A percentile compares a stretch with the other conserved stretches of the same genome.
These are phyloP conservation scores for Cryptotermes secundus DNA, from an alignment of 1,140 invertebrate genomes.

Conservation along the genomic window DNA sequence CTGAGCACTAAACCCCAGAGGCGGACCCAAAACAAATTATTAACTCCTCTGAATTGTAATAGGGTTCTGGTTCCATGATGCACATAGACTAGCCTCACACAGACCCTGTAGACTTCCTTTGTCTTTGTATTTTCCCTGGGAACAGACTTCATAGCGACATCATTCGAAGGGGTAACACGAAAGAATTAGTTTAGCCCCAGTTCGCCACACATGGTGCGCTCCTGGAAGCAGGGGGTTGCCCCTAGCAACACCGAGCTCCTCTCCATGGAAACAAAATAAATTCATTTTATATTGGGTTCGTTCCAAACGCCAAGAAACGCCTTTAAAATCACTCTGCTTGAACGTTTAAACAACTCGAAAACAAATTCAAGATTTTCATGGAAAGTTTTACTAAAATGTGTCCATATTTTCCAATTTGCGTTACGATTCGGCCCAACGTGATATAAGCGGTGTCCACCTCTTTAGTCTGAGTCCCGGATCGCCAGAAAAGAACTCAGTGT, in stretches of 20 bases:
- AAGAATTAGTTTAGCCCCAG: neutral
- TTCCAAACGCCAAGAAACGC: too few species aligned
- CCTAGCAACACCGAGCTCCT: neutral
- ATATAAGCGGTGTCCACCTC: too few species aligned
- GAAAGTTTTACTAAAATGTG: too few species aligned
- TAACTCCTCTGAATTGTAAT: neutral
- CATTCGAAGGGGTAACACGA: neutral
- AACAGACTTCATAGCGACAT: neutral
- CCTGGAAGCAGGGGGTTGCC: neutral
- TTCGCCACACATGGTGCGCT: neutral
- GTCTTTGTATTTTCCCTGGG: neutral
- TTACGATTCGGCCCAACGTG: too few species aligned
- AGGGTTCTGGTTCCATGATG: neutral
- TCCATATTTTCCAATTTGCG: too few species aligned
- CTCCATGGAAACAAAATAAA: neutral
- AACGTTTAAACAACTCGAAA: too few species aligned
- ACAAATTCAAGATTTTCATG: too few species aligned
- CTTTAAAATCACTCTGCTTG: too few species aligned
- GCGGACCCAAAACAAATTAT: neutral
- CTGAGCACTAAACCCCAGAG: too few species aligned
- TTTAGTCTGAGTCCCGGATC: too few species aligned
- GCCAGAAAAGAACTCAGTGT: too few species aligned
- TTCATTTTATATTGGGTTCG: too few species aligned
- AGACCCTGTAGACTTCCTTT: neutral
- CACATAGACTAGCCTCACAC: neutral